phyloP scores from a whole-genome alignment of 2,113 vertebrate genomes.

The Mobula birostris region DNA sequence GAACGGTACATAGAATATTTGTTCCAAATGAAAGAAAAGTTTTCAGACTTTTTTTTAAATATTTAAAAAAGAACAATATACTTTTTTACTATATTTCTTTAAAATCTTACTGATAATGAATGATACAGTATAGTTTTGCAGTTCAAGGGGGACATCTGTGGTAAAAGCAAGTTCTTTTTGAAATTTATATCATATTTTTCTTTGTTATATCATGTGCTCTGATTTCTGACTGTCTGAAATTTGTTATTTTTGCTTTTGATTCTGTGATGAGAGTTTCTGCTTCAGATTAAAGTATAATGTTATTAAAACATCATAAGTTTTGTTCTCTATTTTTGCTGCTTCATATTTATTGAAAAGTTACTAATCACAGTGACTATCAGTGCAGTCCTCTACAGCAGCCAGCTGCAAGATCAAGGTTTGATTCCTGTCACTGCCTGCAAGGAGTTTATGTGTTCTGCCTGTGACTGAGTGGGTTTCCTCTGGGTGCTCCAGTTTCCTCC shows the following conservation, averaged over 20 bases:
- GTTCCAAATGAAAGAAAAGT: conserved; percentile 2
- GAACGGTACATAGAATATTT: conserved; percentile 28
- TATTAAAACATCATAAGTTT: neutral
- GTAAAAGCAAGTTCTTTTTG: conserved; percentile 3
- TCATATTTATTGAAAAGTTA: neutral
- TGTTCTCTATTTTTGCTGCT: neutral
- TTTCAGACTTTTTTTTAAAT: neutral
- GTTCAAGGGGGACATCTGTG: neutral
- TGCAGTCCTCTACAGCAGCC: too few species aligned
- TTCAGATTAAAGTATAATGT: conserved; percentile 2
- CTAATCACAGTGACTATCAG: neutral
- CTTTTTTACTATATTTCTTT: conserved; percentile 33
- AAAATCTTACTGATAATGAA: neutral
- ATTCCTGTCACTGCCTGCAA: too few species aligned
- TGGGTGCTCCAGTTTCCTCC: too few species aligned
- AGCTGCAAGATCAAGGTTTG: too few species aligned
- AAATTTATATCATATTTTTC: conserved; percentile 32
- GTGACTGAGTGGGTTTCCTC: too few species aligned
- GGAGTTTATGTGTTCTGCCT: too few species aligned
- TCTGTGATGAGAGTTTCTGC: neutral
- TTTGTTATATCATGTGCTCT: neutral
- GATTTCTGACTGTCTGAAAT: neutral
- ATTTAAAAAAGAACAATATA: conserved; percentile 33
- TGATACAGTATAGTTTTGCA: neutral
- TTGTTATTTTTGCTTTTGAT: conserved; percentile 4